Conservation (phyloP, 2,888 invertebrate species). For the Nephrotoma flavescens region DNA sequence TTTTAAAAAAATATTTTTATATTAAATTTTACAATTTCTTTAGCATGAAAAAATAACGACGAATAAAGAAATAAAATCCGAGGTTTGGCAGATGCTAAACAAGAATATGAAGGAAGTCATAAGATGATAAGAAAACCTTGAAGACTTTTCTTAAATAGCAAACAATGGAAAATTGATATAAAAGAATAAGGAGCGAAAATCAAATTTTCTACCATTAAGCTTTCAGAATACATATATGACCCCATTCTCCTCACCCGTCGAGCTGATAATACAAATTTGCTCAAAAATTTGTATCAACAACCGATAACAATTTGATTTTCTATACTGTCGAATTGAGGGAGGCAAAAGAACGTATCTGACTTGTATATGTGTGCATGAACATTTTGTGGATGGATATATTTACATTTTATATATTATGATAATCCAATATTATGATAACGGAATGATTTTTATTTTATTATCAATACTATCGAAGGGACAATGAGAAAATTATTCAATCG, state of each 20-base stretch:
- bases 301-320: neutral
- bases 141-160: neutral
- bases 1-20: too few relatives aligned
- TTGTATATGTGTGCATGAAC: neutral
- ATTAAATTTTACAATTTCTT: too few relatives aligned
- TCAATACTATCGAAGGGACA: neutral
- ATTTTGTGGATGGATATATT: neutral
- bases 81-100: too few relatives aligned
- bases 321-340: neutral
- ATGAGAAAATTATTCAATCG: neutral
- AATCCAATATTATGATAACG: neutral
- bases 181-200: neutral
- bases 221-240: neutral
- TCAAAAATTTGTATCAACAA: neutral
- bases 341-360: neutral
- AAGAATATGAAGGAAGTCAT: too few relatives aligned
- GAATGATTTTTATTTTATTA: neutral
- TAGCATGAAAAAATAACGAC: too few relatives aligned
- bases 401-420: neutral
- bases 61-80: too few relatives aligned
- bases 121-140: neutral
- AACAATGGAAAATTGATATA: neutral
- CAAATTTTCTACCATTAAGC: neutral
- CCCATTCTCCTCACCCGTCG: neutral
- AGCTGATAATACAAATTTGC: neutral